A percentile compares a stretch with the other conserved stretches of the same genome.
Conservation (phyloP, 2,113 vertebrate genomes). For the Gadus macrocephalus region DNA sequence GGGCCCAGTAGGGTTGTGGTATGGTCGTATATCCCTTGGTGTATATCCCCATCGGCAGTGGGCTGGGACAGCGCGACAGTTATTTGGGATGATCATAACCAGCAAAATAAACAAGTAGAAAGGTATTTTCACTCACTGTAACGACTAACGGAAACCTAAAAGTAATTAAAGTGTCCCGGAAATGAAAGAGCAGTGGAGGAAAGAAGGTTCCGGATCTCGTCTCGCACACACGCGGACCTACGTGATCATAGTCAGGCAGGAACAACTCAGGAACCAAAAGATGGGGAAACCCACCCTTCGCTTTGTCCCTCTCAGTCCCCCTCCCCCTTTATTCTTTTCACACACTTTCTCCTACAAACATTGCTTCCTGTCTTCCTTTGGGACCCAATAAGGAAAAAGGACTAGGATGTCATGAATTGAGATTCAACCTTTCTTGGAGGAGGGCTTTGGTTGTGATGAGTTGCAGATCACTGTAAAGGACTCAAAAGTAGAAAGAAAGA, state of each 20-base stretch:
- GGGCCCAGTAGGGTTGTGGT: conserved; percentile 22
- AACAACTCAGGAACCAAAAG: conserved; percentile 30
- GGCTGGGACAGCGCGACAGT: not conserved
- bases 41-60: not conserved
- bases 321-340: conserved; percentile 26
- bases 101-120: not conserved
- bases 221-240: conserved; percentile 34
- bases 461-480: too few relatives aligned
- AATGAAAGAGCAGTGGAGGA: too few relatives aligned
- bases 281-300: conserved; percentile 47
- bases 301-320: conserved; percentile 7
- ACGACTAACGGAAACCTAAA: not conserved
- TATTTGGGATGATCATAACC: conserved; percentile 37
- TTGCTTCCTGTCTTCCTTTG: conserved; percentile 39
- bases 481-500: too few relatives aligned
- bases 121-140: not conserved
- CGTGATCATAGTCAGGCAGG: conserved; percentile 40
- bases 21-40: not conserved
- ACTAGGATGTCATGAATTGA: not conserved
- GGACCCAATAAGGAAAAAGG: not conserved
- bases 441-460: not conserved
- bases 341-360: conserved; percentile 23
- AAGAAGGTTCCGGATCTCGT: not conserved
- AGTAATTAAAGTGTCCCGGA: not conserved
- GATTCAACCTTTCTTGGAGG: not conserved